Evolutionary conservation across 2,888 invertebrate genomes (phyloP).

Genomic region (Eilema sororculum): DNA sequence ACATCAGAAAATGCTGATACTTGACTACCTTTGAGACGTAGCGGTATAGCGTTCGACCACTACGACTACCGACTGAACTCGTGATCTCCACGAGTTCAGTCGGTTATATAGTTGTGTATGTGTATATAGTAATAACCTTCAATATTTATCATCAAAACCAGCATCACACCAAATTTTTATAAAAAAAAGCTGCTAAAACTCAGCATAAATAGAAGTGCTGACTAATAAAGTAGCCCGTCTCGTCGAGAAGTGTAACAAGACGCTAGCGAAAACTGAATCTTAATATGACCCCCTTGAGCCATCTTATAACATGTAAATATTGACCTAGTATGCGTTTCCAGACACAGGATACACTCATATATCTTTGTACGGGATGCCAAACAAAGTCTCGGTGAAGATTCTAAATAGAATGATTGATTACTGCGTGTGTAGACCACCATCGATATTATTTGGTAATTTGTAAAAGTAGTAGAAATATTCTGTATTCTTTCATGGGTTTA

Average conservation of each 20-base stretch:
- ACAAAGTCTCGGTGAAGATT: slow-evolving; percentile 30
- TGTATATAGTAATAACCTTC: too few relatives aligned
- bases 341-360: slow-evolving; percentile 18
- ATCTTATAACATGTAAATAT: slow-evolving; percentile 22
- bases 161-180: neutral
- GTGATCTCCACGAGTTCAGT: too few relatives aligned
- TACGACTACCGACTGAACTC: too few relatives aligned
- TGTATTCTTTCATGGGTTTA: slow-evolving; percentile 27
- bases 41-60: too few relatives aligned
- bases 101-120: too few relatives aligned
- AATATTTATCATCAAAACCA: neutral
- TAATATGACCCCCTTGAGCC: neutral
- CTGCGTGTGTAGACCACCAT: slow-evolving; percentile 27
- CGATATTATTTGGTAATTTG: slow-evolving; percentile 37
- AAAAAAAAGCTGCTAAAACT: neutral
- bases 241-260: neutral
- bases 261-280: neutral
- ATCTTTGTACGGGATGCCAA: slow-evolving; percentile 16
- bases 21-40: too few relatives aligned
- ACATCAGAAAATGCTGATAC: neutral
- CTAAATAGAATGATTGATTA: slow-evolving; percentile 49
- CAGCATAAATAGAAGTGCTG: neutral
- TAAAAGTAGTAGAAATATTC: slow-evolving; percentile 25
- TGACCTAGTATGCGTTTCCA: slow-evolving; percentile 21
- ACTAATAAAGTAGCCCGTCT: neutral